Base-by-base conservation (phyloP, 2,888 invertebrate genomes). In the Ectobius pallidus region DNA sequence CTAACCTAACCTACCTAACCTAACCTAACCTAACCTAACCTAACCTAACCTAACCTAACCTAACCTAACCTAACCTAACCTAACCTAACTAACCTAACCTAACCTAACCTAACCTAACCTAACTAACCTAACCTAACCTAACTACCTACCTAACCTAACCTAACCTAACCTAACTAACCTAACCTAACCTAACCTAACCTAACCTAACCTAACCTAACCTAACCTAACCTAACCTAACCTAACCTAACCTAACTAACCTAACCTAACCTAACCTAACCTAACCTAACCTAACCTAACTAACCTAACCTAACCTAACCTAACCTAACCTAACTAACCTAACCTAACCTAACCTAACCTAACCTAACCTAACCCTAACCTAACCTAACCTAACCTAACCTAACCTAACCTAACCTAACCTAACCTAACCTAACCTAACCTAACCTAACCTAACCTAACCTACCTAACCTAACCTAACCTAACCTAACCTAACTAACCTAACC, bases 321-420 rank as follows among this genome's bases (percentile, higher is more conserved):
- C 76, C 72, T 69, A 74, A 71, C 73, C 73, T 70, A 73, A 70
- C 75, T 72, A 75, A 75, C 74, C 62, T 70, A 70, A 63, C 71
- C 74, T 63, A 18, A 62, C 25, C 62, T 55, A 55, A 55, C 55
- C 55, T 55, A 62, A 62, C 62, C 62, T 62, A 62, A 62, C 62
- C 62, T 32, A 62, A 30, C 62, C 30, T 34, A 30, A 32, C 30
- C 30, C n/a, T n/a, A n/a, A n/a, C n/a, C n/a, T n/a, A n/a, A n/a
- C n/a, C n/a, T n/a, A n/a, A n/a, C n/a, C n/a, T 34, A 68, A 73
- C n/a, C n/a, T n/a, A n/a, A n/a, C n/a, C n/a, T n/a, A n/a, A n/a
- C n/a, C 75, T 75, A 73, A 76, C 75, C 75, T 75, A 75, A 76
- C 75, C 75, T 74, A 71, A 76, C n/a, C n/a, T n/a, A n/a, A n/a